phyloP scores from a whole-genome alignment of 1,140 invertebrate genomes.

The Bombus difficillimus region DNA sequence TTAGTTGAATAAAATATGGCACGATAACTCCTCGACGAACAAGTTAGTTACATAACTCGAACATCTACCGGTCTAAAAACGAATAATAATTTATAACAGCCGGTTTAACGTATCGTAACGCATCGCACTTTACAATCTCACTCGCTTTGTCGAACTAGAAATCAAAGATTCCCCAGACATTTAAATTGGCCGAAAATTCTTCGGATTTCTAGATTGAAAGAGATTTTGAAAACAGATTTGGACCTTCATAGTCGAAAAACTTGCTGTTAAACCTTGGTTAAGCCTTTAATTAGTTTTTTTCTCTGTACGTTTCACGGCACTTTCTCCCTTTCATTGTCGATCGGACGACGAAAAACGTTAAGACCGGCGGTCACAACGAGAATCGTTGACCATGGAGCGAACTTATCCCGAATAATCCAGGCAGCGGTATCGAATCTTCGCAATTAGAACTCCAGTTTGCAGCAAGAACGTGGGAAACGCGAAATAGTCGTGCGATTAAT shows the following conservation, averaged over 20 bases:
- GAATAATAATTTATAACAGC: background rate
- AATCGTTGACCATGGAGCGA: background rate
- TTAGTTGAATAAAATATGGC: background rate
- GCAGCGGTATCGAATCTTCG: background rate
- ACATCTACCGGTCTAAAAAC: background rate
- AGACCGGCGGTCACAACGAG: background rate
- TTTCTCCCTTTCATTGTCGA: slow-evolving; percentile 4
- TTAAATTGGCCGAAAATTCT: background rate
- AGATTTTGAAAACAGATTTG: background rate
- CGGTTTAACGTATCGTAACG: background rate
- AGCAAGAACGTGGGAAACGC: slow-evolving; percentile 12
- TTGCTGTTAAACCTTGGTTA: too few species aligned
- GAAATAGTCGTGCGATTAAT: background rate
- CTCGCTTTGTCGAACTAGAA: background rate
- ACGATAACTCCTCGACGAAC: background rate
- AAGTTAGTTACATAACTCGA: background rate
- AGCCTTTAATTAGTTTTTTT: slow-evolving; percentile 9
- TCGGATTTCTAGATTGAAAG: background rate
- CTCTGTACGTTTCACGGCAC: slow-evolving; percentile 3
- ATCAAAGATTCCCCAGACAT: background rate
- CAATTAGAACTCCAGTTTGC: background rate
- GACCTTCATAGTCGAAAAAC: too few species aligned
- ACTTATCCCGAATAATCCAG: too few species aligned
- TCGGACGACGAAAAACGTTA: background rate
- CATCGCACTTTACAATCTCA: background rate